These are phyloP conservation scores for Steinernema hermaphroditum DNA, from an alignment of 2,888 invertebrate genomes.

Conservation along the genomic window DNA sequence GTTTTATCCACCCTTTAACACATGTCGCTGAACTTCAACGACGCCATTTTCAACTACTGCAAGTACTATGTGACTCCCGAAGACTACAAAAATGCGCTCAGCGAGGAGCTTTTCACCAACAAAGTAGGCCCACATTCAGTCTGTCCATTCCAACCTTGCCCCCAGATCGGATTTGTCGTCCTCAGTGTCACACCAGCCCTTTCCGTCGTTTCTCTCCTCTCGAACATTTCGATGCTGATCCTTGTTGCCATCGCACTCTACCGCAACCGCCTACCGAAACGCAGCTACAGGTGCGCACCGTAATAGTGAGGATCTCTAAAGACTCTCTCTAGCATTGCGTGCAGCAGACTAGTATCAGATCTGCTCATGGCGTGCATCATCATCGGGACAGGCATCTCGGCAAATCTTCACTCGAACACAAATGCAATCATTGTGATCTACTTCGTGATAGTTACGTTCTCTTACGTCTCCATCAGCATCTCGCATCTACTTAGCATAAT, in stretches of 20 bases:
- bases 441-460: slow-evolving; percentile 55
- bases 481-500: slow-evolving; percentile 51
- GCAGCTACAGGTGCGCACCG: slow-evolving; percentile 46
- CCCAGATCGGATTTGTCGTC: slow-evolving; percentile 14
- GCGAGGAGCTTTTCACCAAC: slow-evolving; percentile 3
- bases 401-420: slow-evolving; percentile 44
- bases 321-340: slow-evolving; percentile 12
- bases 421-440: slow-evolving; percentile 52
- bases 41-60: slow-evolving; percentile 3
- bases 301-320: neutral
- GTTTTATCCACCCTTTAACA: neutral
- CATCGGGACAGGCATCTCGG: slow-evolving; percentile 34
- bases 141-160: neutral
- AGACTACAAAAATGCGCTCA: neutral
- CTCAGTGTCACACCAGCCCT: slow-evolving; percentile 30
- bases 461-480: slow-evolving; percentile 48
- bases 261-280: slow-evolving; percentile 45
- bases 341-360: slow-evolving; percentile 30
- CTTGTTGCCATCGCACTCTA: slow-evolving; percentile 47
- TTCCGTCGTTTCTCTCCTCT: slow-evolving; percentile 23
- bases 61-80: slow-evolving; percentile 8
- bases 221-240: slow-evolving; percentile 34
- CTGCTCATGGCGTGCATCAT: slow-evolving; percentile 28
- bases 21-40: slow-evolving; percentile 28
- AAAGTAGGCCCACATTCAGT: neutral